Evolutionary conservation across 1,140 invertebrate species (phyloP).

Genomic region (Oppia nitens): DNA sequence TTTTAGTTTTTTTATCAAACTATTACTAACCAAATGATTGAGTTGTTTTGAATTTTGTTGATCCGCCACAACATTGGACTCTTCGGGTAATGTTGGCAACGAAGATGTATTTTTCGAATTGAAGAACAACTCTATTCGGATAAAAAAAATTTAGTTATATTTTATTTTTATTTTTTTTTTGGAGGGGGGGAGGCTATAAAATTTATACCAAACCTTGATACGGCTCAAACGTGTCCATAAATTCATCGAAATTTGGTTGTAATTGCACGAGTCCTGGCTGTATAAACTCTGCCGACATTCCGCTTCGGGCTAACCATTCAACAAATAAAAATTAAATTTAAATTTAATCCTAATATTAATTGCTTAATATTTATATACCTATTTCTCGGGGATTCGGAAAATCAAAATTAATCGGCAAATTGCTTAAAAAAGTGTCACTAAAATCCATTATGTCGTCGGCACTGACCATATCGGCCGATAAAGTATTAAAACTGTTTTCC

Average conservation of each 20-base stretch:
- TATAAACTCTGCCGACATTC: conserved; percentile 79
- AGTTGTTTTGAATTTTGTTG: too few relatives aligned
- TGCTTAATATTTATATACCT: conserved; percentile 39
- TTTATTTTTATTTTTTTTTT: too few relatives aligned
- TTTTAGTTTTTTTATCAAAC: too few relatives aligned
- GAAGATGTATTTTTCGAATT: conserved; percentile 3
- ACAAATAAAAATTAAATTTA: conserved; percentile 7
- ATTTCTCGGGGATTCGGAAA: conserved; percentile 94
- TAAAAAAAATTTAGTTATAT: conserved; percentile 6
- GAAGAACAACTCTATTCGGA: conserved; percentile 6
- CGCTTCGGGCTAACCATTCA: conserved; percentile 35
- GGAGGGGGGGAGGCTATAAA: not conserved
- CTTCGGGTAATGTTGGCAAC: conserved; percentile 14
- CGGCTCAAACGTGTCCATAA: conserved; percentile 49
- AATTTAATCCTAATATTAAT: not conserved
- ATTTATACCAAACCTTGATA: conserved; percentile 18
- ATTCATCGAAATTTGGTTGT: conserved; percentile 92
- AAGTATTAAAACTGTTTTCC: conserved; percentile 3
- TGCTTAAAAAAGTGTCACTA: conserved; percentile 75
- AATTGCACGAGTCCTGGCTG: conserved; percentile 90
- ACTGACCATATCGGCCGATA: not conserved
- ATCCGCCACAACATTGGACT: not conserved
- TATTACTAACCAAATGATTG: too few relatives aligned
- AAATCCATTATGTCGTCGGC: conserved; percentile 40
- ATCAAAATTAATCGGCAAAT: conserved; percentile 73